Percentiles rank a stretch among this genome's conserved stretches.
phyloP scores from a whole-genome alignment of 35 echinoderm and acorn worm species.

The Strongylocentrotus purpuratus region DNA sequence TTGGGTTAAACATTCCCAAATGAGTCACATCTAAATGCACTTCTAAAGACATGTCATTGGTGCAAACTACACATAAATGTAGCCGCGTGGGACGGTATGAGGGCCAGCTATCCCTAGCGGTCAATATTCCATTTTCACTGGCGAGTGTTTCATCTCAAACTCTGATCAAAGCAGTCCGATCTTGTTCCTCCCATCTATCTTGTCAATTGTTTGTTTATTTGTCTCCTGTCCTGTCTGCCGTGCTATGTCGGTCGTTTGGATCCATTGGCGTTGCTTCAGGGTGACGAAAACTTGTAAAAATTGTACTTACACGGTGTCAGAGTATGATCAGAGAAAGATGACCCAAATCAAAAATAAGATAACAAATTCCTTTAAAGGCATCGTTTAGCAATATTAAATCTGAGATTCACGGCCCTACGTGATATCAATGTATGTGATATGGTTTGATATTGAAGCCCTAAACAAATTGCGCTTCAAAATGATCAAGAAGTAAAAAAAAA shows the following conservation, averaged over 20 bases:
- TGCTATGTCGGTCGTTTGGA: not conserved
- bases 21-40: not conserved
- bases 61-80: not conserved
- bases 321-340: no score
- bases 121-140: not conserved
- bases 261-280: not conserved
- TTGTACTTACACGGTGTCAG: no score
- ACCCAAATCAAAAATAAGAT: no score
- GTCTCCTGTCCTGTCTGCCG: not conserved
- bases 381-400: no score
- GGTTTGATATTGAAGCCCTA: no score
- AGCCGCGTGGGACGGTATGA: not conserved
- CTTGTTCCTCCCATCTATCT: not conserved
- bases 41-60: not conserved
- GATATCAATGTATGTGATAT: no score
- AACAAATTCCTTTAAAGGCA: no score
- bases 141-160: not conserved
- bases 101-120: not conserved
- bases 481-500: no score
- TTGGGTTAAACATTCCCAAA: not conserved
- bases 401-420: no score
- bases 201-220: slow-evolving; percentile 14
- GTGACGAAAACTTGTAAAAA: not conserved
- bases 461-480: no score
- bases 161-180: not conserved